Conservation (phyloP, 2,797 vertebrate genomes). For the Pseudochirops corinnae region DNA sequence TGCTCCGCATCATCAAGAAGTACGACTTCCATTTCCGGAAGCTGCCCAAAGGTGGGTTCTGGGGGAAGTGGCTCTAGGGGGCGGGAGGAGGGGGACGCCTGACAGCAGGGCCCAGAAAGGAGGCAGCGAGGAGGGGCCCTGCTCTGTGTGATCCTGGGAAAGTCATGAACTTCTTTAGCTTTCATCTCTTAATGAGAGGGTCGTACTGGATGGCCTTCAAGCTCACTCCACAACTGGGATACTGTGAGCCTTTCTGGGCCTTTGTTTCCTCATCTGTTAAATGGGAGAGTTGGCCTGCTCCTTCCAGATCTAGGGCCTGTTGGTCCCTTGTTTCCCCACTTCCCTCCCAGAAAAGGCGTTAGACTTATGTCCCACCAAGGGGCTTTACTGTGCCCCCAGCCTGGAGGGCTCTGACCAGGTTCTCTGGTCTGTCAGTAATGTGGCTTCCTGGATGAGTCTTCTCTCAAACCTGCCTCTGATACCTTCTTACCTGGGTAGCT, state of each 20-base stretch:
- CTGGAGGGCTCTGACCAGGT: no score
- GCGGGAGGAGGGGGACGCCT: no score
- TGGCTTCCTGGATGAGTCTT: no score
- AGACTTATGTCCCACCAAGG: no score
- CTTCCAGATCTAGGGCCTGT: not conserved
- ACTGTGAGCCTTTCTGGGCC: no score
- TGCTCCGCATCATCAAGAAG: constrained; percentile 96
- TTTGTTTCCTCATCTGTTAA: no score
- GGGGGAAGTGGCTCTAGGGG: rapidly evolving
- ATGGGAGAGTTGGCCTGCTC: not conserved
- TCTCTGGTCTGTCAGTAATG: no score
- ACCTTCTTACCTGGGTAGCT: no score
- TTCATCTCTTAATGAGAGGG: not conserved
- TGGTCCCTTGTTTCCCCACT: not conserved
- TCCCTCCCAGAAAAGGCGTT: no score
- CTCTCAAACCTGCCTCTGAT: no score
- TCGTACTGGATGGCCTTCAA: not conserved
- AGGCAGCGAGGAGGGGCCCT: rapidly evolving
- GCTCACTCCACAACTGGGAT: not conserved
- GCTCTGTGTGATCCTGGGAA: not conserved
- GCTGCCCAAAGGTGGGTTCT: constrained; percentile 86
- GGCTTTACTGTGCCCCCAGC: no score
- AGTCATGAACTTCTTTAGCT: not conserved
- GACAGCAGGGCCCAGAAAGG: not conserved
- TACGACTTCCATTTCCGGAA: constrained; percentile 90